These are phyloP conservation scores for Antigone vipio DNA, from an alignment of 2,113 vertebrate species.

Conservation along the genomic window DNA sequence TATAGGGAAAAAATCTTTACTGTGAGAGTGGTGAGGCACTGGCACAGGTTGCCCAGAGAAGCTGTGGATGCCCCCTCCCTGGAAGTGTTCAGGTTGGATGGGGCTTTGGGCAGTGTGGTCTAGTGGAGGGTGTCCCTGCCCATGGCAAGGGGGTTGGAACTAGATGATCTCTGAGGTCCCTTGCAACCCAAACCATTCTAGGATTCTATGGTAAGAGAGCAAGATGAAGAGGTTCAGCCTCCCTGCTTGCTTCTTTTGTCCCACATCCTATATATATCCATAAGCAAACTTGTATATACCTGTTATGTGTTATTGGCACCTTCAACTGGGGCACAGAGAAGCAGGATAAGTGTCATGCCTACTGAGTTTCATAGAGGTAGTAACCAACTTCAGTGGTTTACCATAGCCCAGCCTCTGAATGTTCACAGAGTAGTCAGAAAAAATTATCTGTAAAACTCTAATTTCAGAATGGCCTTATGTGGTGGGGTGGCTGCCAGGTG, in stretches of 20 bases:
- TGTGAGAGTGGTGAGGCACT: too few species aligned
- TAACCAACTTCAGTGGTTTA: background rate
- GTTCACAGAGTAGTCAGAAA: background rate
- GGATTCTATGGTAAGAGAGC: background rate
- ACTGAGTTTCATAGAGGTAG: background rate
- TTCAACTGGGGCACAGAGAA: background rate
- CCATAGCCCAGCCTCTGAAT: background rate
- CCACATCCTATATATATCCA: background rate
- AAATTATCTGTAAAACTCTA: background rate
- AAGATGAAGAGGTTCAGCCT: background rate
- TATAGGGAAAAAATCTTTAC: too few species aligned
- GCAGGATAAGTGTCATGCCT: background rate
- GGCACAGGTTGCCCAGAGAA: too few species aligned
- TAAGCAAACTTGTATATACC: background rate
- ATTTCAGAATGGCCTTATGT: background rate
- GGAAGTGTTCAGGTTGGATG: too few species aligned
- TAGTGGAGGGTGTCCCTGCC: too few species aligned
- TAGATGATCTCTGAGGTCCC: too few species aligned
- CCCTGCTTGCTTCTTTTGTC: background rate
- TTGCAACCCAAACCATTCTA: too few species aligned
- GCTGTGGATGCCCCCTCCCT: too few species aligned
- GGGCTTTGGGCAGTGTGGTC: too few species aligned
- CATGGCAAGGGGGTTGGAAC: too few species aligned
- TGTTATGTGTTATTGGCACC: background rate
- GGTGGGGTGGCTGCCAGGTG: background rate